These are phyloP conservation scores for Hetaerina americana DNA, from an alignment of 1,140 invertebrate species.

Conservation along the genomic window DNA sequence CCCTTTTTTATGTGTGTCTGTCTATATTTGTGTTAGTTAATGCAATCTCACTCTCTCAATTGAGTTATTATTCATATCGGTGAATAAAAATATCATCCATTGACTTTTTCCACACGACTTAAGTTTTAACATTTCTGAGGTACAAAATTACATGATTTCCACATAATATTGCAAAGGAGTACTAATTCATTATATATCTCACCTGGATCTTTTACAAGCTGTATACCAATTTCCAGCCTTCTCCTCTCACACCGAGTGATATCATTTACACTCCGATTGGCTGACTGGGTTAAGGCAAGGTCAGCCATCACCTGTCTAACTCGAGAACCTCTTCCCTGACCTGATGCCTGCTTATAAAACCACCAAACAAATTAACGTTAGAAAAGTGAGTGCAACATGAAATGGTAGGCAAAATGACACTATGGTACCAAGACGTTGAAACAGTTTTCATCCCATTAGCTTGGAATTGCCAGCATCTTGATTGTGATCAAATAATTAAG, in stretches of 20 bases:
- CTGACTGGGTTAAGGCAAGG: conserved; percentile 73
- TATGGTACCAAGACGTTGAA: background rate
- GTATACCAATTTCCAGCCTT: conserved; percentile 70
- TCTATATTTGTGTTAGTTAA: no score
- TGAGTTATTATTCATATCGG: no score
- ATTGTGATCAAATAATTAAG: no score
- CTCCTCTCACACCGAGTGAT: conserved; percentile 72
- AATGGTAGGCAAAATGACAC: background rate
- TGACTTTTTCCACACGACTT: no score
- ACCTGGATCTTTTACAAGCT: conserved; percentile 77
- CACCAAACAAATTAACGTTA: conserved; percentile 10
- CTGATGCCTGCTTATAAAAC: conserved; percentile 42
- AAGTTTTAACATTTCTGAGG: no score
- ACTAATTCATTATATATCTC: conserved; percentile 20
- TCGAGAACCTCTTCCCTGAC: conserved; percentile 52
- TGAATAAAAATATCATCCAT: no score
- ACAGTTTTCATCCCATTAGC: background rate
- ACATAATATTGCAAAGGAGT: no score
- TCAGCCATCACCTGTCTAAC: conserved; percentile 76
- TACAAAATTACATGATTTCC: no score
- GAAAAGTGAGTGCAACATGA: background rate
- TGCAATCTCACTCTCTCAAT: no score
- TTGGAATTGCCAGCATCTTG: no score
- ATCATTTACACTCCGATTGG: conserved; percentile 63
- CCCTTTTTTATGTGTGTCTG: no score